These are phyloP conservation scores for Cetoscarus ocellatus DNA, from an alignment of 2,797 vertebrate genomes.

Conservation along the genomic window DNA sequence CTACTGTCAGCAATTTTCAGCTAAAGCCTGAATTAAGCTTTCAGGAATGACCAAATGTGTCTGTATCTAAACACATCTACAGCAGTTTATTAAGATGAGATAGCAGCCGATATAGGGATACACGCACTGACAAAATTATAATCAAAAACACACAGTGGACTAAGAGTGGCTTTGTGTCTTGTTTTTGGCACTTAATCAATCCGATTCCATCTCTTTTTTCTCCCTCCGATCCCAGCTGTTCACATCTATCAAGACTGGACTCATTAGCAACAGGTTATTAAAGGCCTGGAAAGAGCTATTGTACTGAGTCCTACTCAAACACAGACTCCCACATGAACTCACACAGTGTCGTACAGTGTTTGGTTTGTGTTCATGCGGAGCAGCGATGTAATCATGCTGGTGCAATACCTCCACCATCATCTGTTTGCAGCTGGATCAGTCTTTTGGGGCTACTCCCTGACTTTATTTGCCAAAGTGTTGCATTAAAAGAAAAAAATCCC, in stretches of 20 bases:
- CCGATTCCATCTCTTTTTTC: constrained; percentile 26
- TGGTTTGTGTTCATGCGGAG: constrained; percentile 22
- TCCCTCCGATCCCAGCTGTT: constrained; percentile 50
- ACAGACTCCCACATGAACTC: neutral
- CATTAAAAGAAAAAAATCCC: neutral
- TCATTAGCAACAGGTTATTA: constrained; percentile 47
- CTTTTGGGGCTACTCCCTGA: constrained; percentile 18
- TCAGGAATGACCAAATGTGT: neutral
- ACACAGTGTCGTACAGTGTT: constrained; percentile 6
- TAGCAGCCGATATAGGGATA: neutral
- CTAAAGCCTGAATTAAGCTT: neutral
- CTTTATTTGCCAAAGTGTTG: constrained; percentile 28
- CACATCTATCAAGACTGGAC: constrained; percentile 46
- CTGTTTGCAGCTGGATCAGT: constrained; percentile 30
- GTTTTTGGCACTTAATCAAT: constrained; percentile 52
- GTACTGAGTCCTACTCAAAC: constrained; percentile 12
- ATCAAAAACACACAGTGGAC: neutral
- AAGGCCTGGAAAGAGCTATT: constrained; percentile 13
- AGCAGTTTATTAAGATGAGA: neutral
- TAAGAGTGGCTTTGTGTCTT: neutral
- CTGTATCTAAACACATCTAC: neutral
- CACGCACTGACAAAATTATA: neutral
- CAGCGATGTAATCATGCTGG: constrained; percentile 27
- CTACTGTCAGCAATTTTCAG: neutral
- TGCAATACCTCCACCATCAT: constrained; percentile 26